These are phyloP conservation scores for Andricus quercusramuli DNA, from an alignment of 2,888 invertebrate genomes.

Conservation along the genomic window DNA sequence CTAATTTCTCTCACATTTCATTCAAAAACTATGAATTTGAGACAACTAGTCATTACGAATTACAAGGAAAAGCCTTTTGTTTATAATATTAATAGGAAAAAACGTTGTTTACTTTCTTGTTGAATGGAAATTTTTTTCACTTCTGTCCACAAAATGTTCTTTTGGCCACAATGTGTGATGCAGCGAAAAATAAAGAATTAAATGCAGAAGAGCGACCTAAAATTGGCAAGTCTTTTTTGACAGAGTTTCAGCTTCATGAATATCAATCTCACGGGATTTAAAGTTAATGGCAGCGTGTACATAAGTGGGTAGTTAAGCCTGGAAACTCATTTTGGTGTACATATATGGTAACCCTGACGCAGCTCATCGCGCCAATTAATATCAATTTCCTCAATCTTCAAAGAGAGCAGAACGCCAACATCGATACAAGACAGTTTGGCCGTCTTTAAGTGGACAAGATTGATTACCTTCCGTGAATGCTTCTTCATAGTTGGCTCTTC, in stretches of 20 bases:
- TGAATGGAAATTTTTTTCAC: too few relatives aligned
- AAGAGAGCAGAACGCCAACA: slow-evolving; percentile 44
- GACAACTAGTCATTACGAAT: too few relatives aligned
- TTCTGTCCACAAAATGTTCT: too few relatives aligned
- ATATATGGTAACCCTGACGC: slow-evolving; percentile 48
- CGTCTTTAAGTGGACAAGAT: neutral
- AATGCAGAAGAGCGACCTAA: neutral
- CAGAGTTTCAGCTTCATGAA: slow-evolving; percentile 18
- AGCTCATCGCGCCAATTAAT: slow-evolving; percentile 57
- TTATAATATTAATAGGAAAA: too few relatives aligned
- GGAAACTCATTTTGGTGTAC: slow-evolving; percentile 50
- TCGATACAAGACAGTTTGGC: neutral
- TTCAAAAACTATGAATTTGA: too few relatives aligned
- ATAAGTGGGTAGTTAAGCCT: slow-evolving; percentile 57
- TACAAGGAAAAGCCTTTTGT: too few relatives aligned
- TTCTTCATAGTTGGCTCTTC: neutral
- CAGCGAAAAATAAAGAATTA: too few relatives aligned
- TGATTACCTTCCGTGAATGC: neutral
- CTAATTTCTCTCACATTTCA: too few relatives aligned
- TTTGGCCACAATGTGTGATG: too few relatives aligned
- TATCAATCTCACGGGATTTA: slow-evolving; percentile 54
- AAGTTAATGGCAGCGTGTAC: slow-evolving; percentile 54
- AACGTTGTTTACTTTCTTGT: too few relatives aligned
- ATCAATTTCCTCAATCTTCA: slow-evolving; percentile 58
- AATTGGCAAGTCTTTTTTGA: neutral